A percentile compares a stretch with the other conserved stretches of the same genome.
Evolutionary conservation across 1,140 invertebrate genomes (phyloP).

Genomic region (Brachionus koreanus): DNA sequence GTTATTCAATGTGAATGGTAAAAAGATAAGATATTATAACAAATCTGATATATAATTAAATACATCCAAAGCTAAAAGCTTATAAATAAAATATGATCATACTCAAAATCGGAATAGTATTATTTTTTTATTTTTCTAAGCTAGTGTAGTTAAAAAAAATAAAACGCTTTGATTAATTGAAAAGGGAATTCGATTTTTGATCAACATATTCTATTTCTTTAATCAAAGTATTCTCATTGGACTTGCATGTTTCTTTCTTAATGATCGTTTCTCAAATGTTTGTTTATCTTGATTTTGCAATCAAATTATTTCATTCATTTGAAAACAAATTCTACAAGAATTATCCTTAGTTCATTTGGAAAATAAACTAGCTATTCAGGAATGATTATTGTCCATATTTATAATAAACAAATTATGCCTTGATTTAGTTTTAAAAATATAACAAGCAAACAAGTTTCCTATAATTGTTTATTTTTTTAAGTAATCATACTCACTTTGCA

Average conservation of each 20-base stretch:
- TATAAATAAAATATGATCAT: background rate
- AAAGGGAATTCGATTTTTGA: conserved; percentile 7
- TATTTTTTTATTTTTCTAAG: background rate
- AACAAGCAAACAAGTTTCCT: too few relatives aligned
- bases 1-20: background rate
- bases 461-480: too few relatives aligned
- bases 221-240: background rate
- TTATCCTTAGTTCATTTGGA: background rate
- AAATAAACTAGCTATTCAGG: background rate
- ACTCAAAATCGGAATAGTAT: background rate
- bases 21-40: background rate
- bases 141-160: background rate
- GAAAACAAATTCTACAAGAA: background rate
- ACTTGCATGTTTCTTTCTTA: background rate
- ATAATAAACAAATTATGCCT: background rate
- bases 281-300: background rate
- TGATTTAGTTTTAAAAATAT: too few relatives aligned
- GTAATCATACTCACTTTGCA: too few relatives aligned
- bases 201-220: background rate
- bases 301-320: background rate
- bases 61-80: background rate
- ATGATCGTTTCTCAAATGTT: background rate
- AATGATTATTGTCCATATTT: background rate
- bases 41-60: background rate
- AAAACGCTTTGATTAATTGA: background rate